Evolutionary conservation across 2,113 vertebrate genomes (phyloP).

Genomic region (Rutilus rutilus): DNA sequence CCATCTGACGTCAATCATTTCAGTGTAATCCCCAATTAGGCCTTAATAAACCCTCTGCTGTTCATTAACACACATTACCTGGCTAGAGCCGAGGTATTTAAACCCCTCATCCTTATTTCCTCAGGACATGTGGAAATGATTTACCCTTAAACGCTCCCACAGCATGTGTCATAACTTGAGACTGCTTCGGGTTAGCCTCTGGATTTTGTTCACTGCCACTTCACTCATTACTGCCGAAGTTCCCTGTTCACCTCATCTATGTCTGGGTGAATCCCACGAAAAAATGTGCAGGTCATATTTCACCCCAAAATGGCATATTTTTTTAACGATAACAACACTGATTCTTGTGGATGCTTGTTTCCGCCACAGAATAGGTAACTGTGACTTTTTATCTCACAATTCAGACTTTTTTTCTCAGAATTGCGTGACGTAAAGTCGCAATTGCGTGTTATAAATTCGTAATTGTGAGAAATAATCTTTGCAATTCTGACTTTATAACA

Average conservation of each 20-base stretch:
- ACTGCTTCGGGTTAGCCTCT: not conserved
- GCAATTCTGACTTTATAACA: too few species aligned
- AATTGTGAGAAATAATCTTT: too few species aligned
- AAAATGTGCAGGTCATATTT: not conserved
- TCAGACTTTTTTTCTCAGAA: too few species aligned
- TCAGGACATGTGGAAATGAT: conserved; percentile 25
- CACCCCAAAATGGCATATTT: not conserved
- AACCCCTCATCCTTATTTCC: conserved; percentile 21
- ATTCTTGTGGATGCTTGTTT: too few species aligned
- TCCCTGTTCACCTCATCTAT: not conserved
- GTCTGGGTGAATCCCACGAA: not conserved
- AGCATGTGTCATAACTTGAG: conserved; percentile 47
- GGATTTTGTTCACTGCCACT: conserved; percentile 12
- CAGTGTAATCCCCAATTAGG: conserved; percentile 1
- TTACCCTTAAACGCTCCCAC: conserved; percentile 35
- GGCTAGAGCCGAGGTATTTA: conserved; percentile 11
- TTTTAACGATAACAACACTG: not conserved
- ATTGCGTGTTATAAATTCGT: too few species aligned
- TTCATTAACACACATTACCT: conserved; percentile 34
- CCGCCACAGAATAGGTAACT: too few species aligned
- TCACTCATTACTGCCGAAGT: not conserved
- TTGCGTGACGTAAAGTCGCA: too few species aligned
- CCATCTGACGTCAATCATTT: conserved; percentile 14
- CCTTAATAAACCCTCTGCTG: conserved; percentile 7
- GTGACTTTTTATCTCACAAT: too few species aligned